Evolutionary conservation across 2,797 vertebrate genomes (phyloP).

Genomic region (Danio choprae): DNA sequence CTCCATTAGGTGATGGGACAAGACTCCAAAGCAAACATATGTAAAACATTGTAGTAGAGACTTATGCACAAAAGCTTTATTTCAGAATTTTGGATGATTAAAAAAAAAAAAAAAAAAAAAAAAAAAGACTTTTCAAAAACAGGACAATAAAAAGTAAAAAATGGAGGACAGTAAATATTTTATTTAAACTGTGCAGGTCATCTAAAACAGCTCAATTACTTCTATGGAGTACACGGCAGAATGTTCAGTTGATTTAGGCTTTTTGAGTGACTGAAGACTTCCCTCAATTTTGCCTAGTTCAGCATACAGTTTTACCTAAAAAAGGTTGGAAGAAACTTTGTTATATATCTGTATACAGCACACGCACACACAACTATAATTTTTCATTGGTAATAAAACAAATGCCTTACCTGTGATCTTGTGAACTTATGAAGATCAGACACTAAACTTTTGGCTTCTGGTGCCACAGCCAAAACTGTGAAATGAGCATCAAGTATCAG

Average conservation of each 20-base stretch:
- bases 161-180: conserved; percentile 57
- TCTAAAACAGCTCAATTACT: conserved; percentile 90
- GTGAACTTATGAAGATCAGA: conserved; percentile 87
- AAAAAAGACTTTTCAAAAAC: not conserved
- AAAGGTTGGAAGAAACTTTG: not conserved
- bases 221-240: conserved; percentile 90
- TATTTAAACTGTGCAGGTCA: conserved; percentile 61
- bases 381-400: not conserved
- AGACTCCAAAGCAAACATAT: no score
- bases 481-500: conserved; percentile 94
- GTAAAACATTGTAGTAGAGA: no score
- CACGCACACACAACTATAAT: not conserved
- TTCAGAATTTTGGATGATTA: no score
- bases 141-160: not conserved
- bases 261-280: conserved; percentile 85
- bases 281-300: conserved; percentile 94
- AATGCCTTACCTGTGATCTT: conserved; percentile 84
- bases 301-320: conserved; percentile 87
- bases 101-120: no score
- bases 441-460: conserved; percentile 87
- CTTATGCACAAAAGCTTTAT: no score
- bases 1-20: no score
- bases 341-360: not conserved
- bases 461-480: conserved; percentile 90
- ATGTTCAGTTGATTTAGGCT: conserved; percentile 76